These are phyloP conservation scores for Sarcoramphus papa DNA, from an alignment of 2,797 vertebrate species.

Conservation along the genomic window DNA sequence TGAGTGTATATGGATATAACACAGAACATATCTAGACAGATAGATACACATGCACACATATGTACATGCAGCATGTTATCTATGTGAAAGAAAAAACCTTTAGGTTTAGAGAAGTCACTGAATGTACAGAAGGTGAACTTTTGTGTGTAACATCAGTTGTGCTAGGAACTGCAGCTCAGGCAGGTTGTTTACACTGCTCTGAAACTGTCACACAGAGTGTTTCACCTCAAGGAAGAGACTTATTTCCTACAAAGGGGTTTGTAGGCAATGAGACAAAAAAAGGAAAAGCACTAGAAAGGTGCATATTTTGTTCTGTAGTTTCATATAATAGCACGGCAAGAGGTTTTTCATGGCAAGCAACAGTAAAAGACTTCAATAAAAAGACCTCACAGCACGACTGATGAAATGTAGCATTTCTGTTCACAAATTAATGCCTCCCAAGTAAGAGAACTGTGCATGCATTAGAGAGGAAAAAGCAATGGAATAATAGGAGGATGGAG, in stretches of 20 bases:
- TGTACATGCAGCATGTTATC: fast-evolving
- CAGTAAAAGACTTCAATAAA: background rate
- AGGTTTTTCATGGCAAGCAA: background rate
- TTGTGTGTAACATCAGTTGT: background rate
- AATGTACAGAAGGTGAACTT: background rate
- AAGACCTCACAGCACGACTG: background rate
- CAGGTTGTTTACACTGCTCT: background rate
- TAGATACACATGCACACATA: no score
- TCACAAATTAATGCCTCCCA: background rate
- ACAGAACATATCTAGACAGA: background rate
- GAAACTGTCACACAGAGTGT: background rate
- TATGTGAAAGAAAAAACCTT: background rate
- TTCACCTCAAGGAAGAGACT: background rate
- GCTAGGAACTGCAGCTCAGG: background rate
- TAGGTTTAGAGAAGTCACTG: background rate
- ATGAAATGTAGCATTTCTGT: background rate
- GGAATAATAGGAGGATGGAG: background rate
- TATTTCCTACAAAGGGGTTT: background rate
- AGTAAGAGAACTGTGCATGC: background rate
- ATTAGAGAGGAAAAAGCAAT: background rate
- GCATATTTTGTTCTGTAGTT: background rate
- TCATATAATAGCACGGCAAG: background rate
- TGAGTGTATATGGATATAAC: background rate
- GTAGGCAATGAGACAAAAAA: background rate
- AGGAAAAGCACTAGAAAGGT: background rate